Base-by-base conservation (phyloP, 2,888 invertebrate species). In the Lottia gigantea region DNA sequence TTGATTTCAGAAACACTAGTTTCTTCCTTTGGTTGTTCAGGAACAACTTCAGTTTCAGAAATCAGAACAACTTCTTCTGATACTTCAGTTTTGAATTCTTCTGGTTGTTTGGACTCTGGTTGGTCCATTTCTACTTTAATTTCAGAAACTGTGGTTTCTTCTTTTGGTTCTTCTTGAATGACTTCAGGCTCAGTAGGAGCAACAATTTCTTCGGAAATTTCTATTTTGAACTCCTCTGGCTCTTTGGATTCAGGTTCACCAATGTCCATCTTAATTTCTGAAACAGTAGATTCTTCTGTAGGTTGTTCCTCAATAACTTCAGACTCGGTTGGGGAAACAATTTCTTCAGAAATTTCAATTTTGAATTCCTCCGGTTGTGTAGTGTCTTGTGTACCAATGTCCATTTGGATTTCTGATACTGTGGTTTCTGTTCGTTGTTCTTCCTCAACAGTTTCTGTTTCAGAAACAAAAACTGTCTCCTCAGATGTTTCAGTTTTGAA, bases 251-350 rank as follows among this genome's bases (percentile, higher is more conserved):
- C 64, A 45, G 74, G 49, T 55, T 72, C 65, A 49, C 55, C 68
- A 69, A 77, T 64, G n/a, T 79, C 72, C n/a, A 76, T 61, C 31
- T 69, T 23, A 15, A 77, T 73, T 55, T 78, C 76, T 49, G 70
- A 61, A 19, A 74, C 70, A 25, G 66, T 63, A 15, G 65, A 71
- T 6, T 76, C 75, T 62, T 75, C 72, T 19, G 68, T 45, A n/a
- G 46, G 23, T 8, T 62, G 71, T 62, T 78, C 75, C 25, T 70
- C 15, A 19, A 76, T 62, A 26, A 67, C 68, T 45, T 71, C 47
- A 2, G 68, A 63, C 62, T 76, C 76, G 25, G 74, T 61, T 25
- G 64, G 64, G 68, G 76, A 71, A 47, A 72, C 71, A 14, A 71
- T 73, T 64, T 77, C 76, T 49, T 75, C 71, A 11, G 74, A 71